Conservation (phyloP, 2,797 vertebrate genomes). For the Microctenopoma lineatum region DNA sequence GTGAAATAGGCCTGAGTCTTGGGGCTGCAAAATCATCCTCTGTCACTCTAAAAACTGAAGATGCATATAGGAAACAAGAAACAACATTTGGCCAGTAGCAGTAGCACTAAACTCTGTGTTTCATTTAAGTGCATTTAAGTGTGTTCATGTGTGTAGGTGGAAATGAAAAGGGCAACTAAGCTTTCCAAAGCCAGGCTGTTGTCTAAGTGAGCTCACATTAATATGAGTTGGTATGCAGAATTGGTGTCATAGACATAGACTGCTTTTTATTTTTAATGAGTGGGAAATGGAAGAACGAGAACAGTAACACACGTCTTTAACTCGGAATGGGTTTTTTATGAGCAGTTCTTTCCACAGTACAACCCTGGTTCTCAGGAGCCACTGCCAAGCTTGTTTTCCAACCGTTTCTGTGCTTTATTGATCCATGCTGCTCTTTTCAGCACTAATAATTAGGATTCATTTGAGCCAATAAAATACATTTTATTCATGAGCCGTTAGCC, state of each 20-base stretch:
- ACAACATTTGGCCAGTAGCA: too few species aligned
- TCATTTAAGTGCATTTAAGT: not conserved
- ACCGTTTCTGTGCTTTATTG: not conserved
- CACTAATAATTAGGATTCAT: constrained; percentile 35
- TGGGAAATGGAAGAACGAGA: constrained; percentile 67
- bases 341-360: too few species aligned
- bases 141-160: not conserved
- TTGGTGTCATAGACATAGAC: constrained; percentile 45
- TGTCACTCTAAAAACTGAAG: too few species aligned
- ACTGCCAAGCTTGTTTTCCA: too few species aligned
- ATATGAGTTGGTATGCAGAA: constrained; percentile 4
- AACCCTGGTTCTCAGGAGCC: too few species aligned
- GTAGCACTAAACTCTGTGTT: too few species aligned
- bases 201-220: not conserved
- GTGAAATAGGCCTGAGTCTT: too few species aligned
- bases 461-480: constrained; percentile 26
- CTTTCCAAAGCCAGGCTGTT: too few species aligned
- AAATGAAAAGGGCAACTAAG: not conserved
- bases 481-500: not conserved
- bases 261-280: constrained; percentile 56
- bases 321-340: too few species aligned
- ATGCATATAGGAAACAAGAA: too few species aligned
- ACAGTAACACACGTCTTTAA: constrained; percentile 37
- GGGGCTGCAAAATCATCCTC: too few species aligned
- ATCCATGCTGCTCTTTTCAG: constrained; percentile 11